Evolutionary conservation across 2,797 vertebrate species (phyloP).

Genomic region (Neosalanx taihuensis): DNA sequence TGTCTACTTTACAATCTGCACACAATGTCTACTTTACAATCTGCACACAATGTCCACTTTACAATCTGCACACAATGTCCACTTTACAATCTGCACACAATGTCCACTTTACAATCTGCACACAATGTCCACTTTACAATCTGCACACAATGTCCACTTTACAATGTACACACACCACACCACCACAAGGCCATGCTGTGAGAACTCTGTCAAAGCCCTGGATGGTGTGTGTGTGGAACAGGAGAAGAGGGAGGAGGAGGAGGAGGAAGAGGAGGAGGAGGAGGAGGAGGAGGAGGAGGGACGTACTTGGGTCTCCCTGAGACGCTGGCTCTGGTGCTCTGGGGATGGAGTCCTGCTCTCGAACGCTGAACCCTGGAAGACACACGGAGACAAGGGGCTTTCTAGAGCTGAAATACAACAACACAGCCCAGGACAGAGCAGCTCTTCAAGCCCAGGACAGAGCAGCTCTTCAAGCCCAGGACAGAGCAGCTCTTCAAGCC

Average conservation of each 20-base stretch:
- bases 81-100: slow-evolving; percentile 84
- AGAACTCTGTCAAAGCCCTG: not conserved
- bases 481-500: too few species aligned
- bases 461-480: too few species aligned
- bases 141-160: slow-evolving; percentile 63
- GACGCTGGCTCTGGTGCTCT: slow-evolving; percentile 72
- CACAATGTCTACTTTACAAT: not conserved
- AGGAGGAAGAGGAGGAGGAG: not conserved
- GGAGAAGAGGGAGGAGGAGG: not conserved
- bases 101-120: too few species aligned
- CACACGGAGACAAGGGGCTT: slow-evolving; percentile 1
- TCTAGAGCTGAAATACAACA: not conserved
- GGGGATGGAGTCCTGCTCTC: slow-evolving; percentile 73
- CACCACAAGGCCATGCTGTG: too few species aligned
- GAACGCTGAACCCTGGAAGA: slow-evolving; percentile 76
- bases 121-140: slow-evolving; percentile 66
- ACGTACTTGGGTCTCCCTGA: slow-evolving; percentile 88
- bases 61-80: slow-evolving; percentile 72
- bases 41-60: slow-evolving; percentile 63
- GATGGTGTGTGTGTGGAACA: not conserved
- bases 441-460: too few species aligned
- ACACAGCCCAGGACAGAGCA: not conserved
- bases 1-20: slow-evolving; percentile 66
- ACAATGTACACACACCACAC: slow-evolving; percentile 25
- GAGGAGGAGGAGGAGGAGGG: not conserved